Conservation (phyloP, 2,888 invertebrate genomes). For the Trissoscelio sp. region DNA sequence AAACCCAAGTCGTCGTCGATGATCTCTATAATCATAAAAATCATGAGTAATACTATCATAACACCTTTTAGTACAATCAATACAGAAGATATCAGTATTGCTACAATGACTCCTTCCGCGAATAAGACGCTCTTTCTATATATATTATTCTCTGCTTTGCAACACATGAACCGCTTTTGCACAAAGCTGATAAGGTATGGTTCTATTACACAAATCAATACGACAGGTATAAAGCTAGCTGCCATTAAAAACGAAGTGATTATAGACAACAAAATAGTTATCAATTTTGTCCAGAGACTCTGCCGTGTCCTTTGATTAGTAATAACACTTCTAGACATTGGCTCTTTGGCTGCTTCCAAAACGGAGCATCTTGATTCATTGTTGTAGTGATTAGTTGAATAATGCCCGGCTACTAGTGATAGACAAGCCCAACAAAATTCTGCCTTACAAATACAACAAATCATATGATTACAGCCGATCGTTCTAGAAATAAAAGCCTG, state of each 20-base stretch:
- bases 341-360: too few relatives aligned
- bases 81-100: too few relatives aligned
- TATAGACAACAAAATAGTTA: too few relatives aligned
- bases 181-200: slow-evolving; percentile 99
- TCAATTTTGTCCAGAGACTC: too few relatives aligned
- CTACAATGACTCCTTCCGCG: slow-evolving; percentile 93
- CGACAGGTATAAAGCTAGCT: too few relatives aligned
- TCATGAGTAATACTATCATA: too few relatives aligned
- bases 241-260: too few relatives aligned
- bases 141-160: slow-evolving; percentile 89
- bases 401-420: slow-evolving; percentile 98
- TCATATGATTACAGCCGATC: slow-evolving; percentile 99
- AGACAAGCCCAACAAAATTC: slow-evolving; percentile 99
- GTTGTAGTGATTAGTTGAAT: slow-evolving; percentile 92
- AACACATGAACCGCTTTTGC: slow-evolving; percentile 92
- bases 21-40: too few relatives aligned
- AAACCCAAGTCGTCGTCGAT: too few relatives aligned
- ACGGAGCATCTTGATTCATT: background rate
- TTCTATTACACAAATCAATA: slow-evolving; percentile 86
- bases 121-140: slow-evolving; percentile 92
- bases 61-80: too few relatives aligned
- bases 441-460: slow-evolving; percentile 97
- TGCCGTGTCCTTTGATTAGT: too few relatives aligned
- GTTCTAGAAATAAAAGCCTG: slow-evolving; percentile 97
- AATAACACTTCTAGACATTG: too few relatives aligned